These are phyloP conservation scores for Limnephilus marmoratus DNA, from an alignment of 2,888 invertebrate genomes.

Conservation along the genomic window DNA sequence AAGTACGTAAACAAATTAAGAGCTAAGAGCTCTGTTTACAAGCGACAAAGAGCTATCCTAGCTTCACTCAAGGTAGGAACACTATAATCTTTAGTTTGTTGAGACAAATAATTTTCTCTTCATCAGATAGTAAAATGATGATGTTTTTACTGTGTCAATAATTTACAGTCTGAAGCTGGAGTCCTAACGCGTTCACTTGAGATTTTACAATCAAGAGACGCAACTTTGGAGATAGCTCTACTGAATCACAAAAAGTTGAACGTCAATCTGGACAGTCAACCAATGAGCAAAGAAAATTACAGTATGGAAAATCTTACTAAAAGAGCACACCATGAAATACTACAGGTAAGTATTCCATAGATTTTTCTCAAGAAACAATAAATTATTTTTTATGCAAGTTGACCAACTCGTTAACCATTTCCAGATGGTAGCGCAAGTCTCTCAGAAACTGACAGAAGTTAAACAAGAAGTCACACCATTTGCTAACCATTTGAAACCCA, in stretches of 20 bases:
- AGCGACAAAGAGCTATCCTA: constrained; percentile 86
- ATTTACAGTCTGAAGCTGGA: constrained; percentile 83
- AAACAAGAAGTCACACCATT: constrained; percentile 76
- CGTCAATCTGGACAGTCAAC: constrained; percentile 76
- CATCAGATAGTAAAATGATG: neutral
- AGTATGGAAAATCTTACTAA: constrained; percentile 69
- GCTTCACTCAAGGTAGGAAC: constrained; percentile 80
- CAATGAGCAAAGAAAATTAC: constrained; percentile 69
- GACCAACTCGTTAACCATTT: constrained; percentile 63
- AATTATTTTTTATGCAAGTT: neutral
- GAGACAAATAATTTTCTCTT: neutral
- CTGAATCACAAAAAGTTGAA: constrained; percentile 76
- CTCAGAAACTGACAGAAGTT: constrained; percentile 75
- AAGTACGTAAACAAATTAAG: constrained; percentile 89
- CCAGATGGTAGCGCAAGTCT: constrained; percentile 81
- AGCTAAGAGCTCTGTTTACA: constrained; percentile 88
- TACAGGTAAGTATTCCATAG: constrained; percentile 21
- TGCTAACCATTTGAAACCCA: constrained; percentile 78
- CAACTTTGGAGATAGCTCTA: constrained; percentile 76
- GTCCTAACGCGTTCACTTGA: constrained; percentile 86
- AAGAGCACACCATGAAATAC: neutral
- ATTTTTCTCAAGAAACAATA: neutral
- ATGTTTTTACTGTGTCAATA: neutral
- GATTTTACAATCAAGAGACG: constrained; percentile 81
- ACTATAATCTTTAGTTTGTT: neutral